Conservation (phyloP, 2,888 invertebrate genomes). For the Drosophila emarginata region DNA sequence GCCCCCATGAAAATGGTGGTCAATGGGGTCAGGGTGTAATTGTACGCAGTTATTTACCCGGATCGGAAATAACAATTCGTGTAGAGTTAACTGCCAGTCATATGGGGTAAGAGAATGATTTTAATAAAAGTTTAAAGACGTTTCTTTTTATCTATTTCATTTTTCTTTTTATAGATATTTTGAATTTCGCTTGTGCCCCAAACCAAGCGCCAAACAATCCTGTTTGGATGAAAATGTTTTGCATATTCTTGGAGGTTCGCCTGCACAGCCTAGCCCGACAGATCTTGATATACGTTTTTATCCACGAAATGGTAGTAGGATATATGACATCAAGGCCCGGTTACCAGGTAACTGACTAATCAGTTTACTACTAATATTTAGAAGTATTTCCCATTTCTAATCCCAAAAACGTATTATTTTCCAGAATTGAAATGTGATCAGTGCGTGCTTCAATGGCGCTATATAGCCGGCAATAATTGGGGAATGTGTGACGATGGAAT, state of each 20-base stretch:
- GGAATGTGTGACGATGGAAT: conserved; percentile 88
- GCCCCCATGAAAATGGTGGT: conserved; percentile 92
- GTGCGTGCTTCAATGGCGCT: conserved; percentile 94
- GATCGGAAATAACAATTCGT: conserved; percentile 87
- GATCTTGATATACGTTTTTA: conserved; percentile 86
- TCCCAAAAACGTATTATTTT: background rate
- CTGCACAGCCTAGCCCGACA: conserved; percentile 81
- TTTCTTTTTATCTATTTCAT: background rate
- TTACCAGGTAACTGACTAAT: conserved; percentile 84
- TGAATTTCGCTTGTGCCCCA: conserved; percentile 91
- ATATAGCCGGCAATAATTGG: conserved; percentile 94
- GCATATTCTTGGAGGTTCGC: conserved; percentile 82
- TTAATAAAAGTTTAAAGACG: background rate
- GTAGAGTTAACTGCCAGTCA: conserved; percentile 95
- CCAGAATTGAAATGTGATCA: conserved; percentile 88
- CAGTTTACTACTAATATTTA: no score
- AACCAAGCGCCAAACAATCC: conserved; percentile 88
- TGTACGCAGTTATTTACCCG: conserved; percentile 89
- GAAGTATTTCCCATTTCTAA: background rate
- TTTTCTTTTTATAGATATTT: conserved; percentile 85
- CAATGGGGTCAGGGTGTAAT: conserved; percentile 91
- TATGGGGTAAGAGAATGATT: conserved; percentile 84
- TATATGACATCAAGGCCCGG: conserved; percentile 89
- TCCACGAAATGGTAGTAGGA: conserved; percentile 89
- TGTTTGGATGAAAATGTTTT: conserved; percentile 90